Base-by-base conservation (phyloP, 2,888 invertebrate species). In the Drosophila pegasa region DNA sequence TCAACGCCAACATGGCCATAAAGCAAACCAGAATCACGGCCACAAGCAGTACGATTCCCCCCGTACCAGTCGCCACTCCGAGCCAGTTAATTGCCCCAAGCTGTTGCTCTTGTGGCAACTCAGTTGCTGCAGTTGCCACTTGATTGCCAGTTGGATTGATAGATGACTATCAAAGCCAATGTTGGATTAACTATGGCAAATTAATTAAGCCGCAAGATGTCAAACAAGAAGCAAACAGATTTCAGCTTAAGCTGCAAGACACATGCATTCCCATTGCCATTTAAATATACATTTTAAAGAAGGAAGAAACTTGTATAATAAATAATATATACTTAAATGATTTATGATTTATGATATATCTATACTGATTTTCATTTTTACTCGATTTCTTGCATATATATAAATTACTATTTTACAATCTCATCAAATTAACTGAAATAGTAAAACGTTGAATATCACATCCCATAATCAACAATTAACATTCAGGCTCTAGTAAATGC, bases 1-100 rank as follows among this genome's bases (percentile, higher is more conserved):
- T 60, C 74, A 63, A 29, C 78, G 43, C 63, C 63, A 65, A 48
- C 61, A 43, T 64, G 85, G 85, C 78, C 73, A 78, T 81, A 75
- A 87, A 87, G 59, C 75, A 87, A 81, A 81, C 82, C 79, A 81
- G 81, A 85, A 68, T 25, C 71, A 67, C 56, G 35, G 40, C 52
- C 55, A 45, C 54, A 40, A 40, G 41, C 40, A 51, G 29, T 47
- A 27, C 51, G 58, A 56, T 33, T 38, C 18, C 16, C 18, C 16
- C n/a, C 45, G 67, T 31, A 12, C 20, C 71, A 48, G 35, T 61
- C 57, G 37, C 47, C 78, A 77, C 55, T 50, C 51, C 56, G 55
- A 48, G 35, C 25, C 56, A 47, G 31, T 57, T 72, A 77, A 77
- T 71, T 64, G 77, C 52, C 43, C 57, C 43, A 40, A 59, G 65